phyloP scores from a whole-genome alignment of 1,140 invertebrate genomes.

The Drosophila busckii region DNA sequence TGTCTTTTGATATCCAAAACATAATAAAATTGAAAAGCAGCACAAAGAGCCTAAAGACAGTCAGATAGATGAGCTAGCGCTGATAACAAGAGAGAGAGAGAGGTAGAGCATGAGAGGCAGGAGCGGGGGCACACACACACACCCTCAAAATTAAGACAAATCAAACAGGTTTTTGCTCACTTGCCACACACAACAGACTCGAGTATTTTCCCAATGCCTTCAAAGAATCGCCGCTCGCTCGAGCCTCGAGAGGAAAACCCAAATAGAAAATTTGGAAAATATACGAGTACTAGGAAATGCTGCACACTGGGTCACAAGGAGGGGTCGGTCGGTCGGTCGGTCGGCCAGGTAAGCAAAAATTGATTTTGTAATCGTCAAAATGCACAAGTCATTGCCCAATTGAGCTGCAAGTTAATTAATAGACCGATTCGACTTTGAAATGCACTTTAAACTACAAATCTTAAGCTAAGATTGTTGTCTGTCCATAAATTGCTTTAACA shows the following conservation, averaged over 20 bases:
- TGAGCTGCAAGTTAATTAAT: too few relatives aligned
- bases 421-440: too few relatives aligned
- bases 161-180: slow-evolving; percentile 56
- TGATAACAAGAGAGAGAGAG: neutral
- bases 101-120: neutral
- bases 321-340: slow-evolving; percentile 38
- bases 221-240: slow-evolving; percentile 31
- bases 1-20: slow-evolving; percentile 14
- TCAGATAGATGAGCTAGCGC: too few relatives aligned
- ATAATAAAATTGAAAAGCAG: slow-evolving; percentile 40
- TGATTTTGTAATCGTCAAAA: slow-evolving; percentile 68
- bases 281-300: neutral
- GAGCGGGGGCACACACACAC: slow-evolving; percentile 6
- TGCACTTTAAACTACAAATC: too few relatives aligned
- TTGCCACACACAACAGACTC: neutral
- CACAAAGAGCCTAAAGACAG: too few relatives aligned
- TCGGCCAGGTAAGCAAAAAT: slow-evolving; percentile 34
- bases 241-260: slow-evolving; percentile 8
- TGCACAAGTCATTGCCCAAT: slow-evolving; percentile 62
- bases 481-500: too few relatives aligned
- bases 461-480: too few relatives aligned
- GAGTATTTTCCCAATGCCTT: slow-evolving; percentile 9
- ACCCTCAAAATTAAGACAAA: slow-evolving; percentile 60
- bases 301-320: neutral
- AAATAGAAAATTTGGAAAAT: neutral